A percentile compares a stretch with the other conserved stretches of the same genome.
Conservation (phyloP, 2,888 invertebrate genomes). For the Pseudoips prasinana region DNA sequence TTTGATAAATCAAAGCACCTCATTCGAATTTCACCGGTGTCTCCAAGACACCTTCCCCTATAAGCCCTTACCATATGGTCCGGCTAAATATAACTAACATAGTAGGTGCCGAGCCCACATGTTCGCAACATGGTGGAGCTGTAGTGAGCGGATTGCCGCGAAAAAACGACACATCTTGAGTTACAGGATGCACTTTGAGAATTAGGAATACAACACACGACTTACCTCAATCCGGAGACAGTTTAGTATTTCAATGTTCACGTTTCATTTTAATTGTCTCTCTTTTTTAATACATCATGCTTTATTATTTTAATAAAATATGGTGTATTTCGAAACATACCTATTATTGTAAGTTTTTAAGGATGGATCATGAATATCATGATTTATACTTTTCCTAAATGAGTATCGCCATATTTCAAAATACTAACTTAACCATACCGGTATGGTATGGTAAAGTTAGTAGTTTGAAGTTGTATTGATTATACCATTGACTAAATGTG, state of each 20-base stretch:
- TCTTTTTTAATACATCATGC: too few species aligned
- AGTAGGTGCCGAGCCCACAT: conserved; percentile 62
- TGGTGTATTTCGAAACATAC: too few species aligned
- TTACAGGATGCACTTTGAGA: conserved; percentile 75
- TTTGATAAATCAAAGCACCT: conserved; percentile 30
- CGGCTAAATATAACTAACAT: conserved; percentile 68
- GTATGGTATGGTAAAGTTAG: too few species aligned
- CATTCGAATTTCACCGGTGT: conserved; percentile 22
- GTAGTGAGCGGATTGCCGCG: conserved; percentile 65
- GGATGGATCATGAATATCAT: too few species aligned
- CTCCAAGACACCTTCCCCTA: conserved; percentile 51
- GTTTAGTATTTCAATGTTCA: conserved; percentile 41
- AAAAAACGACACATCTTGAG: conserved; percentile 71
- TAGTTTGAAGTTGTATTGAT: too few species aligned
- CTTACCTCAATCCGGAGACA: conserved; percentile 36
- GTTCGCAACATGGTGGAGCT: conserved; percentile 71
- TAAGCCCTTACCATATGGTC: conserved; percentile 63
- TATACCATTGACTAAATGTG: too few species aligned
- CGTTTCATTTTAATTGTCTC: conserved; percentile 25
- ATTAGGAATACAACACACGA: conserved; percentile 44
- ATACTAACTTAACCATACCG: too few species aligned
- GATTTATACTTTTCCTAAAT: too few species aligned
- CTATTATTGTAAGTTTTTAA: too few species aligned
- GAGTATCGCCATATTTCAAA: too few species aligned
- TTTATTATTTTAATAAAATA: too few species aligned